These are phyloP conservation scores for Saccostrea glomerata DNA, from an alignment of 1,140 invertebrate genomes.

Conservation along the genomic window DNA sequence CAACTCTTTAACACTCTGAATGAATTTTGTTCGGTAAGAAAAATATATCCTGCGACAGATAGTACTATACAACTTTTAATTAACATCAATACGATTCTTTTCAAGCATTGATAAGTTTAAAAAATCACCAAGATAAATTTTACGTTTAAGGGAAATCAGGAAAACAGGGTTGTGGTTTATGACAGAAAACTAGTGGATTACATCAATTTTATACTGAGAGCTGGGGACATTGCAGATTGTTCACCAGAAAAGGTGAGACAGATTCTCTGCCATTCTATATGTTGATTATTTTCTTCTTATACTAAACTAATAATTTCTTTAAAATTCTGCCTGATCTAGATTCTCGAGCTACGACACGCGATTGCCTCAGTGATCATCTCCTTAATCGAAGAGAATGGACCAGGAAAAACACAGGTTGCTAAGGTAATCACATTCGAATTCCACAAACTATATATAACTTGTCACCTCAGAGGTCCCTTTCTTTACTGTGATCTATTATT, in stretches of 20 bases:
- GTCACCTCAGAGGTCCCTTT: not conserved
- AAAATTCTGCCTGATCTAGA: conserved; percentile 55
- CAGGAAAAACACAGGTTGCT: conserved; percentile 75
- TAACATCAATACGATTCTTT: too few relatives aligned
- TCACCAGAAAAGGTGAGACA: conserved; percentile 72
- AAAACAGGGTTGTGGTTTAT: conserved; percentile 76
- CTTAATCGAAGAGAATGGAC: conserved; percentile 77
- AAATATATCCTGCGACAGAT: not conserved
- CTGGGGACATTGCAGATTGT: conserved; percentile 76
- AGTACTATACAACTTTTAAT: too few relatives aligned
- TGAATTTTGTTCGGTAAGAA: conserved; percentile 77
- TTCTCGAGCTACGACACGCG: conserved; percentile 74
- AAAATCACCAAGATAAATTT: not conserved
- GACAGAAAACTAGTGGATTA: conserved; percentile 79
- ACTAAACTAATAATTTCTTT: not conserved
- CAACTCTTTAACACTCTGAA: conserved; percentile 77
- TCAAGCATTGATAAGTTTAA: too few relatives aligned
- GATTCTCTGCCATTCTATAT: not conserved
- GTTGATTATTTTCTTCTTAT: not conserved
- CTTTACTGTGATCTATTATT: not conserved
- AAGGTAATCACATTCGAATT: conserved; percentile 66
- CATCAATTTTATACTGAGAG: conserved; percentile 79
- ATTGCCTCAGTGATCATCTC: conserved; percentile 74
- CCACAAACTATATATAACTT: not conserved
- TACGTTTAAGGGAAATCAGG: conserved; percentile 76